Base-by-base conservation (phyloP, 2,888 invertebrate genomes). In the Ypsolopha sequella region DNA sequence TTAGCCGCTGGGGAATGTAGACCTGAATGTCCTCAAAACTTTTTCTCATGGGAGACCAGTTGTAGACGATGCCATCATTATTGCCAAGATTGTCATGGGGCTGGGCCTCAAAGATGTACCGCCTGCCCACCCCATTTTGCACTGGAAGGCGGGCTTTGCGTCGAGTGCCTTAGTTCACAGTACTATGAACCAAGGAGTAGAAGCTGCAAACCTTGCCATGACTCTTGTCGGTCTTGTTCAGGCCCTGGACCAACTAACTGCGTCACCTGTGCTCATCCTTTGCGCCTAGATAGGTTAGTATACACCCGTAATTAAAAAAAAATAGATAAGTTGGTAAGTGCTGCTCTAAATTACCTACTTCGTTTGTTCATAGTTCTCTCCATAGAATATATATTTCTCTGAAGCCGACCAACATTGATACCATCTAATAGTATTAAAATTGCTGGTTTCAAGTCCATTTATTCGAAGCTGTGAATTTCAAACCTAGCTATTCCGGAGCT, bases 61-160 rank as follows among this genome's bases (percentile, higher is more conserved):
- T 96, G 96, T 69, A 92, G 93, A 60, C 93, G 94, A 66, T 96
- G 96, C 76, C 95, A 95, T 80, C 93, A 94, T 68, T 94, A 94
- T 62, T 96, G 96, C 73, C 91, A 92, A 64, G 94, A 94, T 64
- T 96, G 96, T 70, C 92, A 92, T 66, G 96, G 96, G 8, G 92
- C 93, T 54, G 93, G 93, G 0, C 93, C 93, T 0, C 85, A 92
- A 62, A 88, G 91, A 52, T 93, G 93, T 63, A 91, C 91, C 1
- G 91, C 92, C 0, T 93, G 93, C 60, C 92, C 92, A 2, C 84
- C 89, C 8, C 92, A 92, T 64, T 92, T 91, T 58, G 91, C 92
- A 75, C 78, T 93, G 41, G 91, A 92, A 57, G 89, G 89, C 52
- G 92, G 92, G 1, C 75, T 92, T 50, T 93, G 93, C 66, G 91